Evolutionary conservation across 2,888 invertebrate genomes (phyloP), one percentile per base, ranked within the genome.

Genomic region (Acronicta aceris): DNA sequence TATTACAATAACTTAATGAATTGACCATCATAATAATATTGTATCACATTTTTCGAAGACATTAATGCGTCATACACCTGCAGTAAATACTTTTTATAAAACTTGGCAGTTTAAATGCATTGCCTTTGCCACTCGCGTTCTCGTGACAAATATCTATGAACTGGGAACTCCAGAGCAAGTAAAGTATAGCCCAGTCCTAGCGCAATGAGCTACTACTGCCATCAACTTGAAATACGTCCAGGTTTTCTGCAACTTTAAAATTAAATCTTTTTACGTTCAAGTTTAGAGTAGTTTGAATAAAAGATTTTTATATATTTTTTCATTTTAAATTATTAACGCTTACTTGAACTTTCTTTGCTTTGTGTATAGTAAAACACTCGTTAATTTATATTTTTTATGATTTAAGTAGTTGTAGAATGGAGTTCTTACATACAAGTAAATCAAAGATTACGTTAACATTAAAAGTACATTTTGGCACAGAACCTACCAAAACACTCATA

Each of bases 181-280:
- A 10, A 42, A 62, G 63, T 66, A 70, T 60, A 43, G 59, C 66
- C 38, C n/a, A 38, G 38, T n/a, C 27, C 42, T 12, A 21, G 61
- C 36, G 59, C 61, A 61, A 56, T 66, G 70, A 73, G 49, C 64
- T 62, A 76, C 59, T 64, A 58, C 53, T 13, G 53, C 61, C 42
- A 50, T 73, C 70, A 40, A 43, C 55, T 58, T 75, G 76, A 75
- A 72, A 70, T 60, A 76, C 65, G 57, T 66, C 43, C 63, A 59
- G 56, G 62, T 69, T 56, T 71, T 54, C 58, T 54, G 17, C 52
- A 60, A 69, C 63, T 76, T 73, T 58, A 47, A 69, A 72, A 76
- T 72, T 59, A 60, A 73, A 72, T 76, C 42, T 57, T 59, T 63
- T 74, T 54, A 33, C 43, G 36, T 43, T 48, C 45, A 52, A 54